Percentiles rank a stretch among this genome's conserved stretches.
Evolutionary conservation across 1,140 invertebrate genomes (phyloP).

Genomic region (Ooceraea biroi): DNA sequence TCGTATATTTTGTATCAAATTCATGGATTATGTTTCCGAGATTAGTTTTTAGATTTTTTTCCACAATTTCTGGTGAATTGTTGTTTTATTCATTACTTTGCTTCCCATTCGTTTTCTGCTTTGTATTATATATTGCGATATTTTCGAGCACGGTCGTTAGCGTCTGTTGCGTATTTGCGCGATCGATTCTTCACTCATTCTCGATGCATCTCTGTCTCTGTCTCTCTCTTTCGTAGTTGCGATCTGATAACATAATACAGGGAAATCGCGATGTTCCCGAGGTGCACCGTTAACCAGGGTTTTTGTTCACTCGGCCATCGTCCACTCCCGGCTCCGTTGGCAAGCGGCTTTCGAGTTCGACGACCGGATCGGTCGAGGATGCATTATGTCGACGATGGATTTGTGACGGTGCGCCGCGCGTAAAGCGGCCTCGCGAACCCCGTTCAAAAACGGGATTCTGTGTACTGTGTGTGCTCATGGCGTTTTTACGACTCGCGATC

Average conservation of each 20-base stretch:
- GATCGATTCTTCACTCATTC: conserved; percentile 27
- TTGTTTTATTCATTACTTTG: not conserved
- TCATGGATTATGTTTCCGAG: too few species aligned
- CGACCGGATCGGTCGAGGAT: conserved; percentile 58
- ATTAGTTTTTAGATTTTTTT: too few species aligned
- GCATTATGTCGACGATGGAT: conserved; percentile 61
- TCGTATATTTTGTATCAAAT: too few species aligned
- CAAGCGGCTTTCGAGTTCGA: conserved; percentile 58
- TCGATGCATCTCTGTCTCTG: conserved; percentile 2
- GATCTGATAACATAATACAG: conserved; percentile 46
- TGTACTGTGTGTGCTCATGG: conserved; percentile 10
- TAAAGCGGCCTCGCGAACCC: conserved; percentile 35
- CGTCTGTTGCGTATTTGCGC: not conserved
- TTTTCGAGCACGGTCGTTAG: not conserved
- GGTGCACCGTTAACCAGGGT: conserved; percentile 52
- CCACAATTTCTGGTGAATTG: too few species aligned
- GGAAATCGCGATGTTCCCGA: conserved; percentile 53
- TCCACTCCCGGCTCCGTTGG: conserved; percentile 5
- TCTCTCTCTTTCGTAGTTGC: conserved; percentile 10
- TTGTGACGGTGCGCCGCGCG: conserved; percentile 40
- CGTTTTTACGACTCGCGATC: conserved; percentile 47
- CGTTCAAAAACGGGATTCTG: conserved; percentile 53
- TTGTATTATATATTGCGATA: not conserved
- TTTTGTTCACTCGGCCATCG: conserved; percentile 27
- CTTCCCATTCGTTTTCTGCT: not conserved